phyloP scores from a whole-genome alignment of 2,113 vertebrate species.

The Proteles cristata region DNA sequence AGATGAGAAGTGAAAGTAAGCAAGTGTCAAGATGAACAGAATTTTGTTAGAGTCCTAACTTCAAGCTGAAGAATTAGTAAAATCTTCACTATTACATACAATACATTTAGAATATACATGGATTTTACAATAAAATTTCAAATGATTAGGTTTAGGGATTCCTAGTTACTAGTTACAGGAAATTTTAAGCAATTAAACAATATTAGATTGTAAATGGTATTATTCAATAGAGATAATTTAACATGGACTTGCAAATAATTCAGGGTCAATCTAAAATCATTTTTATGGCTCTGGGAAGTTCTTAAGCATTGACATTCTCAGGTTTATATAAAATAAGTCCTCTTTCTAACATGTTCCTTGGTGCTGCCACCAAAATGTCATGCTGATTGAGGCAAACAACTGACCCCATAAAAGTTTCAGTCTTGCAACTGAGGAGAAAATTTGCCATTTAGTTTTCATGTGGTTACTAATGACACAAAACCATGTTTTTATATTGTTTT shows the following conservation, averaged over 20 bases:
- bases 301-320: background rate
- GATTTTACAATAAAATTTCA: background rate
- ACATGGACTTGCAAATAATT: background rate
- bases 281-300: background rate
- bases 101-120: background rate
- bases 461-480: background rate
- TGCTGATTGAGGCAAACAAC: background rate
- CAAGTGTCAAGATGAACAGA: background rate
- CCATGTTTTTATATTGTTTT: background rate
- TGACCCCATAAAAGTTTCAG: background rate
- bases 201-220: background rate
- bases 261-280: background rate
- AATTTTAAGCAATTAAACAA: background rate
- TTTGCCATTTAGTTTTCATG: background rate
- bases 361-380: background rate
- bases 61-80: background rate
- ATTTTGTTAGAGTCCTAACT: background rate
- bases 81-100: background rate
- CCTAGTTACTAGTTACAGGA: background rate
- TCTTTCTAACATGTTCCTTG: background rate
- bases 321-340: background rate
- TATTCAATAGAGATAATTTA: background rate
- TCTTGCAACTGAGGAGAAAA: background rate
- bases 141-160: background rate
- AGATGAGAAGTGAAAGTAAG: background rate